Evolutionary conservation across 2,113 vertebrate genomes (phyloP).

Genomic region (Elgaria multicarinata): DNA sequence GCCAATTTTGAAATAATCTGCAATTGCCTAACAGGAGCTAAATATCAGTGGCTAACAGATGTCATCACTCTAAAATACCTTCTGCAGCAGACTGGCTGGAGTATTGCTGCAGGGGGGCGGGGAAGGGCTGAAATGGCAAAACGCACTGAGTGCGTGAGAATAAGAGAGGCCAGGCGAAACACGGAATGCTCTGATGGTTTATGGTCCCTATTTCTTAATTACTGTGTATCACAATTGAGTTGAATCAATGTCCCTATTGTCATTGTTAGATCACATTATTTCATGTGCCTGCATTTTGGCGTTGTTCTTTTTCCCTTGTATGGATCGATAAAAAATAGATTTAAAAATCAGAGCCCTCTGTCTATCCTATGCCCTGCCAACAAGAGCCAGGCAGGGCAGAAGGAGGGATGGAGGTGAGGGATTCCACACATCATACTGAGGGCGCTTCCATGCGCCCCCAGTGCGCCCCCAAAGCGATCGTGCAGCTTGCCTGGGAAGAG

Average conservation of each 20-base stretch:
- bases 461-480: too few relatives aligned
- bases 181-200: neutral
- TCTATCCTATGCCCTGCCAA: too few relatives aligned
- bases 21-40: neutral
- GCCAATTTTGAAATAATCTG: neutral
- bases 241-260: neutral
- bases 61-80: neutral
- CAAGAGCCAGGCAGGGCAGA: too few relatives aligned
- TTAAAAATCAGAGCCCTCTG: too few relatives aligned
- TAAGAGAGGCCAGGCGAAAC: neutral
- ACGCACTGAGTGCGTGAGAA: neutral
- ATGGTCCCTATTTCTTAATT: neutral
- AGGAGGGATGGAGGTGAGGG: too few relatives aligned
- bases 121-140: neutral
- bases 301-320: neutral
- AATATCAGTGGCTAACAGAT: neutral
- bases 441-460: too few relatives aligned
- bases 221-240: neutral
- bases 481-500: too few relatives aligned
- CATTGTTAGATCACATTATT: neutral
- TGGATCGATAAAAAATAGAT: neutral
- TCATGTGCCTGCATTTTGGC: neutral
- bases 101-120: neutral
- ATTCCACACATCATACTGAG: too few relatives aligned
- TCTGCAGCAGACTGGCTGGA: neutral